These are phyloP conservation scores for Danionella cerebrum DNA, from an alignment of 2,113 vertebrate species.

Conservation along the genomic window DNA sequence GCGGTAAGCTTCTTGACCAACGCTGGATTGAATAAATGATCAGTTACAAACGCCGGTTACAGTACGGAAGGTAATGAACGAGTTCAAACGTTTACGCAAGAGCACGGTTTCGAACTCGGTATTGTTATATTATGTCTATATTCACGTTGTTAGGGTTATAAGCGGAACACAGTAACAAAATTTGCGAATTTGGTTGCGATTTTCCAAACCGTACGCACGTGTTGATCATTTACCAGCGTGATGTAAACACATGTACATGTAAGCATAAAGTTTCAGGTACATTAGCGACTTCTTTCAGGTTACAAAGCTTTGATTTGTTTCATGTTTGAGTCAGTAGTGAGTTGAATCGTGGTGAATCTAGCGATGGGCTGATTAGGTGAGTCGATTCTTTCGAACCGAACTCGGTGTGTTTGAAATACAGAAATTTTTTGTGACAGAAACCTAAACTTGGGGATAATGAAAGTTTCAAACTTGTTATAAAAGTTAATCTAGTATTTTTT, in stretches of 20 bases:
- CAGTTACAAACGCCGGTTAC: conserved; percentile 9
- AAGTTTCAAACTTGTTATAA: too few relatives aligned
- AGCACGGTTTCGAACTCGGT: not conserved
- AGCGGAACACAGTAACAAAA: conserved; percentile 31
- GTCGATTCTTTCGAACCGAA: conserved; percentile 3
- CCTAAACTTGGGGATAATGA: too few relatives aligned
- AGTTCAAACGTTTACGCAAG: not conserved
- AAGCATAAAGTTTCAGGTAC: too few relatives aligned
- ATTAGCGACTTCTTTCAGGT: not conserved
- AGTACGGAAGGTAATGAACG: not conserved
- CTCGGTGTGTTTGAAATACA: not conserved
- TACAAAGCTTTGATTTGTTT: not conserved
- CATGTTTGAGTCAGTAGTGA: not conserved
- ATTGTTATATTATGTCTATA: not conserved
- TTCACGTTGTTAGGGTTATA: conserved; percentile 35
- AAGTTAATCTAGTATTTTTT: too few relatives aligned
- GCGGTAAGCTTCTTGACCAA: not conserved
- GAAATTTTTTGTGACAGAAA: too few relatives aligned
- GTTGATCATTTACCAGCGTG: too few relatives aligned
- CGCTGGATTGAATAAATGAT: not conserved
- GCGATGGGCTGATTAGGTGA: not conserved
- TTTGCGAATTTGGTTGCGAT: not conserved
- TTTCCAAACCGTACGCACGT: not conserved
- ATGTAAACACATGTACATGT: too few relatives aligned
- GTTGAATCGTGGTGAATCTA: conserved; percentile 5